A percentile compares a stretch with the other conserved stretches of the same genome.
phyloP scores from a whole-genome alignment of 1,140 invertebrate species.

The Eurosta solidaginis region DNA sequence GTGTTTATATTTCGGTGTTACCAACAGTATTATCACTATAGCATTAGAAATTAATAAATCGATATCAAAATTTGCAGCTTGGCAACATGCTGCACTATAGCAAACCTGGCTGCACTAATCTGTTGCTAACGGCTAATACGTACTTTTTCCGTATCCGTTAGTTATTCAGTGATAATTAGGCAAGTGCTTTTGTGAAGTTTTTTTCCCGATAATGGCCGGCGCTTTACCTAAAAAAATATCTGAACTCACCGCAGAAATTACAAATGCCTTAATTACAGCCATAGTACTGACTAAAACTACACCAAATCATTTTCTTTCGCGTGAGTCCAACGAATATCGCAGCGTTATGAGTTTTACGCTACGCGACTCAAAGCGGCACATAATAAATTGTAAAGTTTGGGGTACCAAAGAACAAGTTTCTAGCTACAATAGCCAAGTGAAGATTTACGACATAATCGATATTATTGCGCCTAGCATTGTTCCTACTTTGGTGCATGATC shows the following conservation, averaged over 20 bases:
- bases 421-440: slow-evolving; percentile 41
- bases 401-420: slow-evolving; percentile 42
- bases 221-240: slow-evolving; percentile 14
- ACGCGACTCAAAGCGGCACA: slow-evolving; percentile 42
- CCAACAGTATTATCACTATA: neutral
- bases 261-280: slow-evolving; percentile 32
- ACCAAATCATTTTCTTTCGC: slow-evolving; percentile 44
- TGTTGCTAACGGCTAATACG: neutral
- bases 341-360: slow-evolving; percentile 51
- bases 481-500: neutral
- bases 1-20: neutral
- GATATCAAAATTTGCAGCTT: neutral
- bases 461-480: slow-evolving; percentile 32
- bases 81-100: neutral
- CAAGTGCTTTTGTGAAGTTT: neutral
- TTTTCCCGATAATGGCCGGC: neutral
- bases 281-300: slow-evolving; percentile 48
- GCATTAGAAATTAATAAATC: neutral
- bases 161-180: neutral
- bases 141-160: neutral
- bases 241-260: neutral
- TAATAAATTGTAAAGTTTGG: slow-evolving; percentile 55
- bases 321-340: slow-evolving; percentile 39
- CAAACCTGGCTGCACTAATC: neutral
- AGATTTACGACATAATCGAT: slow-evolving; percentile 49